A percentile compares a stretch with the other conserved stretches of the same genome.
Conservation (phyloP, 2,113 vertebrate genomes). For the Salvator merianae region DNA sequence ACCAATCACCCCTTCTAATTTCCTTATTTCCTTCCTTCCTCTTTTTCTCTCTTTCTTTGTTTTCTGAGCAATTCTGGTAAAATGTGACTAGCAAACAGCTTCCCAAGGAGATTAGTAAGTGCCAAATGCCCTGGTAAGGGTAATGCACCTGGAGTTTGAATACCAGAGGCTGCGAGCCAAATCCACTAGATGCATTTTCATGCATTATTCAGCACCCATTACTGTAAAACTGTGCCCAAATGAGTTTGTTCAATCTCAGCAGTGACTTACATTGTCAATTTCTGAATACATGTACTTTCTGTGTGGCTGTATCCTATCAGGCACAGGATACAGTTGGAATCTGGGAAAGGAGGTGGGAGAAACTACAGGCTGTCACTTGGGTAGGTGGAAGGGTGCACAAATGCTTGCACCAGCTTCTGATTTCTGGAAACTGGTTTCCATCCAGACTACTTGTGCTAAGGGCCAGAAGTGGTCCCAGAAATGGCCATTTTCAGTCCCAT, state of each 20-base stretch:
- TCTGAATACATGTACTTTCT: background rate
- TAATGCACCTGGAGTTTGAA: conserved; percentile 30
- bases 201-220: conserved; percentile 23
- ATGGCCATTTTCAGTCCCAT: too few species aligned
- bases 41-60: background rate
- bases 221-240: background rate
- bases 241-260: background rate
- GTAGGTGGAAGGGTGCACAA: too few species aligned
- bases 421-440: too few species aligned
- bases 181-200: conserved; percentile 15
- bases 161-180: background rate
- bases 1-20: conserved; percentile 5
- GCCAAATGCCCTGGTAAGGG: conserved; percentile 24
- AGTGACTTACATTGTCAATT: background rate
- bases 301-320: background rate
- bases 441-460: too few species aligned
- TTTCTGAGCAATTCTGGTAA: background rate
- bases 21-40: background rate
- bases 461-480: too few species aligned
- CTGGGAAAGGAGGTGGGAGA: too few species aligned
- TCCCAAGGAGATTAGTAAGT: conserved; percentile 18
- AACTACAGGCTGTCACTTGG: too few species aligned
- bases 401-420: too few species aligned
- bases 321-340: too few species aligned
- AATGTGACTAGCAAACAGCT: conserved; percentile 20